phyloP scores from a whole-genome alignment of 2,888 invertebrate species.

The Molanna angustata region DNA sequence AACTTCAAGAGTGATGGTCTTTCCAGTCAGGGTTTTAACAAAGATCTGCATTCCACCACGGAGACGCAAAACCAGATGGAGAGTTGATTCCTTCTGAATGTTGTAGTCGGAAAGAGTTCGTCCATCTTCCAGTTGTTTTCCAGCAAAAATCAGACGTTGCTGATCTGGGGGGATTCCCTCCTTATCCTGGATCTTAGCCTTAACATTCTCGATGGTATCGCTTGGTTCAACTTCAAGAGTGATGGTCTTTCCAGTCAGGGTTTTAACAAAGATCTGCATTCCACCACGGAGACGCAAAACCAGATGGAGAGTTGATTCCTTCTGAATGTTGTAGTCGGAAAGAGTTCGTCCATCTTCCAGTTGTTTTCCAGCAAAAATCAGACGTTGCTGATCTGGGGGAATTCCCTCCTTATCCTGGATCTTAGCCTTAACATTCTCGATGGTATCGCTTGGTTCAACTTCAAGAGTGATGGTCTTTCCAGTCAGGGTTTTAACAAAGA shows the following conservation, averaged over 20 bases:
- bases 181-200: conserved; percentile 58
- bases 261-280: conserved; percentile 26
- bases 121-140: conserved; percentile 69
- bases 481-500: conserved; percentile 46
- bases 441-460: conserved; percentile 53
- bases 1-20: conserved; percentile 56
- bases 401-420: conserved; percentile 55
- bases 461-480: conserved; percentile 53
- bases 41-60: conserved; percentile 67
- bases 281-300: conserved; percentile 58
- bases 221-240: conserved; percentile 53
- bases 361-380: conserved; percentile 65
- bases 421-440: conserved; percentile 60
- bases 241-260: conserved; percentile 21
- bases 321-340: conserved; percentile 64
- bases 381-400: conserved; percentile 58
- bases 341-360: conserved; percentile 65
- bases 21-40: conserved; percentile 58
- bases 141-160: conserved; percentile 64
- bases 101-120: conserved; percentile 66
- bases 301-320: conserved; percentile 58
- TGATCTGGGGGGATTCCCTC: conserved; percentile 61
- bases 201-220: conserved; percentile 64
- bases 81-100: conserved; percentile 63
- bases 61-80: conserved; percentile 56